Evolutionary conservation across 2,113 vertebrate genomes (phyloP).

Genomic region (Ploceus nigricollis): DNA sequence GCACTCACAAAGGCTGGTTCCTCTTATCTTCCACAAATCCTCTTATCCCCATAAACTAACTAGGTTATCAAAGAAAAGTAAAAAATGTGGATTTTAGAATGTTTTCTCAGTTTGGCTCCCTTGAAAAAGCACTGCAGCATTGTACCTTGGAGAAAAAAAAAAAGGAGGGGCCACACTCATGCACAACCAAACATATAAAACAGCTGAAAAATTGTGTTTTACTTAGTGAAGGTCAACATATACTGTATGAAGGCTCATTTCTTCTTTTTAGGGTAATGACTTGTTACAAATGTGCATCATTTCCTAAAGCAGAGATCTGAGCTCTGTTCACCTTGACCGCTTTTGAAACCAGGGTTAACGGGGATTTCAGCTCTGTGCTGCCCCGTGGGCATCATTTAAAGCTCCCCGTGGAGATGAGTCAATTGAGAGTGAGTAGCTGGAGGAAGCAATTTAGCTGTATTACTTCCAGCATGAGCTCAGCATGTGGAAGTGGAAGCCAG

Average conservation of each 20-base stretch:
- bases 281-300: neutral
- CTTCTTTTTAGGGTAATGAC: slow-evolving; percentile 15
- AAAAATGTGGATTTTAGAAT: neutral
- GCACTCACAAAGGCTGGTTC: neutral
- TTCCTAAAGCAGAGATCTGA: neutral
- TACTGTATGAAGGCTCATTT: neutral
- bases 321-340: neutral
- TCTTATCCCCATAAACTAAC: neutral
- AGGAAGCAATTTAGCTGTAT: slow-evolving; percentile 48
- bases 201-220: neutral
- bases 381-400: slow-evolving; percentile 19
- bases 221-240: neutral
- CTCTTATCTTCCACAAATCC: neutral
- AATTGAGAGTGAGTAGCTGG: slow-evolving; percentile 22
- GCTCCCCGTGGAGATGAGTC: slow-evolving; percentile 40
- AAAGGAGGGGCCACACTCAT: neutral
- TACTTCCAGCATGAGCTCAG: slow-evolving; percentile 33
- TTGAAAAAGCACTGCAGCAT: neutral
- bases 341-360: slow-evolving; percentile 6
- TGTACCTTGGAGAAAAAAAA: neutral
- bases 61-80: neutral
- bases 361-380: neutral
- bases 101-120: neutral
- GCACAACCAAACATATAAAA: neutral
- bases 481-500: neutral